Percentiles rank a stretch among this genome's conserved stretches.
Evolutionary conservation across 2,113 vertebrate genomes (phyloP).

Genomic region (Noturus placidus): DNA sequence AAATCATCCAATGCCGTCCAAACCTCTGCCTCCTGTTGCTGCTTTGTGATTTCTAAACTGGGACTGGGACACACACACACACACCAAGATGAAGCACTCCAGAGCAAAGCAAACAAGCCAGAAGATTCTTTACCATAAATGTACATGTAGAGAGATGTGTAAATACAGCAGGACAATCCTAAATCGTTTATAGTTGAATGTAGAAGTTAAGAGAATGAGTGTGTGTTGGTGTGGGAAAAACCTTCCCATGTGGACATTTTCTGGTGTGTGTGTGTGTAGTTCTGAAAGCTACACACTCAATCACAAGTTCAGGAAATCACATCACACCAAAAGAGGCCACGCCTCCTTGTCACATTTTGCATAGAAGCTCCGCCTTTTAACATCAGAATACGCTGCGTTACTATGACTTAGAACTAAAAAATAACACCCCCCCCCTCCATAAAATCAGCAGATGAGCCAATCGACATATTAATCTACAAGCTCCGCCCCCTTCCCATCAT

Average conservation of each 20-base stretch:
- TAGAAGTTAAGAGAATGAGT: background rate
- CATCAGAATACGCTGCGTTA: background rate
- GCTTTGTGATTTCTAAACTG: conserved; percentile 85
- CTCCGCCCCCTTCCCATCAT: background rate
- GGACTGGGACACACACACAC: conserved; percentile 45
- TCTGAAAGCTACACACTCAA: background rate
- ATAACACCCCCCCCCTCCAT: background rate
- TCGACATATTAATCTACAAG: background rate
- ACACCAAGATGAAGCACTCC: conserved; percentile 31
- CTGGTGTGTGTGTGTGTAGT: background rate
- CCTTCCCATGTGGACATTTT: background rate
- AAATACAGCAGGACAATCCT: background rate
- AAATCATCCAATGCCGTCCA: conserved; percentile 79
- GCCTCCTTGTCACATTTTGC: background rate
- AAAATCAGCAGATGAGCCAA: background rate
- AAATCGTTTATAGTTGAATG: background rate
- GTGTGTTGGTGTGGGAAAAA: background rate
- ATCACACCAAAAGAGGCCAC: background rate
- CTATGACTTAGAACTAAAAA: background rate
- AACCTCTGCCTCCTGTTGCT: conserved; percentile 82
- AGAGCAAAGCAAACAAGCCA: conserved; percentile 25
- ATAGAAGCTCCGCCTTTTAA: background rate
- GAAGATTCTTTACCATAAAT: background rate
- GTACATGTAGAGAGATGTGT: background rate
- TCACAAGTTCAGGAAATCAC: background rate